Evolutionary conservation across 2,113 vertebrate genomes (phyloP).

Genomic region (Rissa tridactyla): DNA sequence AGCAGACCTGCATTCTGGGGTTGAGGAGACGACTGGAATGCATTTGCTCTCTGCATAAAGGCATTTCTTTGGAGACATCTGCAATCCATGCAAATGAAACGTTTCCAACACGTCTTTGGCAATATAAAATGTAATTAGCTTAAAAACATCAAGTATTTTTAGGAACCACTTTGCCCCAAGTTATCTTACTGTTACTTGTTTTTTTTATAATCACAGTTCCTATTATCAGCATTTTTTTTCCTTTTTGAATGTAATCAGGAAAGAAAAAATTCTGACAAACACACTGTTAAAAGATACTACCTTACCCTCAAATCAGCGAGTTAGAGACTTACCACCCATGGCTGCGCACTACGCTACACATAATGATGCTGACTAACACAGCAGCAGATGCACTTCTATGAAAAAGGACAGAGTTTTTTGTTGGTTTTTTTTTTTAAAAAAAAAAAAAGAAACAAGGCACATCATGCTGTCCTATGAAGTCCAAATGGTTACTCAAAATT

Average conservation of each 20-base stretch:
- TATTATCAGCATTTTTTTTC: neutral
- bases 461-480: neutral
- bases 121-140: slow-evolving; percentile 49
- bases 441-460: neutral
- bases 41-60: slow-evolving; percentile 3
- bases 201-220: slow-evolving; percentile 30
- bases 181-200: neutral
- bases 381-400: neutral
- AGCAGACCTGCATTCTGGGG: neutral
- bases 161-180: slow-evolving; percentile 11
- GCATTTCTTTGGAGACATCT: neutral
- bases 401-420: neutral
- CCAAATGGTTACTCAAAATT: neutral
- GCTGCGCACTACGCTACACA: neutral
- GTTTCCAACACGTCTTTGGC: slow-evolving; percentile 32
- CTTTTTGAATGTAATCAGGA: neutral
- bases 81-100: slow-evolving; percentile 32
- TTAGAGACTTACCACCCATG: neutral
- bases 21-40: neutral
- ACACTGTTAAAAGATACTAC: neutral
- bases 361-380: neutral
- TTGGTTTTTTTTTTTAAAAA: too few relatives aligned
- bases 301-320: neutral
- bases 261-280: neutral
- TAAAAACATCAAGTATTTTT: slow-evolving; percentile 51